Conservation (phyloP, 2,797 vertebrate species). For the Periparus ater region DNA sequence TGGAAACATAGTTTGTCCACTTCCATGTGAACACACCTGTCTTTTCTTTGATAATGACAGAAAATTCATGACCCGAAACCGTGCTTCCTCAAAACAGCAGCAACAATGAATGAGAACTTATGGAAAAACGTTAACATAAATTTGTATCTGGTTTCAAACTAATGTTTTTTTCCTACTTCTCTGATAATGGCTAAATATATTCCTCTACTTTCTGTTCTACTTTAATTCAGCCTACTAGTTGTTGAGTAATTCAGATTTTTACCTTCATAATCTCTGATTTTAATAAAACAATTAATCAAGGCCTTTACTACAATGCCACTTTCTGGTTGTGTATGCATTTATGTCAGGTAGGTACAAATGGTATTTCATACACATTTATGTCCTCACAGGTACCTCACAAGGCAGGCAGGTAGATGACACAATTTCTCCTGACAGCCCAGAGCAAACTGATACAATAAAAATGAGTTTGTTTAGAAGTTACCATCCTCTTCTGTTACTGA, state of each 20-base stretch:
- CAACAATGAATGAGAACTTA: background rate
- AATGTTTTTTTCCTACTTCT: accelerated
- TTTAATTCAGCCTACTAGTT: background rate
- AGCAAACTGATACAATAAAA: background rate
- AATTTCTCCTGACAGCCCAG: background rate
- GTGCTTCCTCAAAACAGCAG: background rate
- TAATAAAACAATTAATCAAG: background rate
- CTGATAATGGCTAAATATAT: background rate
- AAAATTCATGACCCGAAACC: accelerated
- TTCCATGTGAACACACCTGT: background rate
- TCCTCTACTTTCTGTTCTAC: background rate
- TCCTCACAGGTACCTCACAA: too few relatives aligned
- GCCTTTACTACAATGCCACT: background rate
- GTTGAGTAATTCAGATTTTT: background rate
- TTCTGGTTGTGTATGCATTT: background rate
- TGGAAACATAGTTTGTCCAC: background rate
- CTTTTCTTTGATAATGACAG: background rate
- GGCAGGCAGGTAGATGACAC: background rate
- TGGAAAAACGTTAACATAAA: background rate
- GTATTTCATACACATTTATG: background rate
- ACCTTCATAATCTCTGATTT: background rate
- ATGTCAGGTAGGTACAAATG: background rate
- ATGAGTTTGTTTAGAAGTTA: background rate
- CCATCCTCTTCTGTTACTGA: background rate
- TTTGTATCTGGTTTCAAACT: background rate